Evolutionary conservation across 30 jellyfish, hydroid and myxozoan species (phyloP).

Genomic region (Catostylus mosaicus): DNA sequence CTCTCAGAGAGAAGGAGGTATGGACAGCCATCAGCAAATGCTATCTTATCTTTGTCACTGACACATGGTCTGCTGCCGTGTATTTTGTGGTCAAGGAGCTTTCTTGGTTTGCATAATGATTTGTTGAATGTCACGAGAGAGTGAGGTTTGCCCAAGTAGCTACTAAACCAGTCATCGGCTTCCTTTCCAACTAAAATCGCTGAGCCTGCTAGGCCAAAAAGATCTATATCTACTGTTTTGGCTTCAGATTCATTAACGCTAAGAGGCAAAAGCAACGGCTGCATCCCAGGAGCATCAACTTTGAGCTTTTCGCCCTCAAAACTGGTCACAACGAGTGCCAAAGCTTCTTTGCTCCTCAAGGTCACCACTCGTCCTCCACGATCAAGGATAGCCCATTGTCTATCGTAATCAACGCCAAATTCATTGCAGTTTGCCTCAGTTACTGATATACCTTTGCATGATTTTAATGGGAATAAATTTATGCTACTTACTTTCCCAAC

Average conservation of each 20-base stretch:
- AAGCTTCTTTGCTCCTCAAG: constrained; percentile 16
- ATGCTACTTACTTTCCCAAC: constrained; percentile 54
- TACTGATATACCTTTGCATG: constrained; percentile 52
- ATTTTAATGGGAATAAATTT: constrained; percentile 43
- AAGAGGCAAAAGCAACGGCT: constrained; percentile 30
- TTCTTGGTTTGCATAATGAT: constrained; percentile 37
- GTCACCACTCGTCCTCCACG: constrained; percentile 37
- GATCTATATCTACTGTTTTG: constrained; percentile 12
- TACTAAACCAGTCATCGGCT: constrained; percentile 54
- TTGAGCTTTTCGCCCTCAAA: constrained; percentile 12
- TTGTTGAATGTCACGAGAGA: constrained; percentile 16
- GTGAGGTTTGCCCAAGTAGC: constrained; percentile 35
- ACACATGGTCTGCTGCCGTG: not conserved
- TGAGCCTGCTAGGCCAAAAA: constrained; percentile 42
- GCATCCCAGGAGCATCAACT: constrained; percentile 62
- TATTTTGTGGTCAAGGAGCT: not conserved
- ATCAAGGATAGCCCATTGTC: constrained; percentile 64
- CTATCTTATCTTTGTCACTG: constrained; percentile 21
- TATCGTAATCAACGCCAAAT: constrained; percentile 54
- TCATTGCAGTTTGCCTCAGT: constrained; percentile 53
- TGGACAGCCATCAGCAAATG: constrained; percentile 68
- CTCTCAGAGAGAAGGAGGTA: constrained; percentile 52
- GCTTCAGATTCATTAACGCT: not conserved
- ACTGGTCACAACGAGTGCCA: constrained; percentile 40
- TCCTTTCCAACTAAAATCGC: constrained; percentile 49